Percentiles rank a stretch among this genome's conserved stretches.
Evolutionary conservation across 2,888 invertebrate species (phyloP).

Genomic region (Nephrotoma appendiculata): DNA sequence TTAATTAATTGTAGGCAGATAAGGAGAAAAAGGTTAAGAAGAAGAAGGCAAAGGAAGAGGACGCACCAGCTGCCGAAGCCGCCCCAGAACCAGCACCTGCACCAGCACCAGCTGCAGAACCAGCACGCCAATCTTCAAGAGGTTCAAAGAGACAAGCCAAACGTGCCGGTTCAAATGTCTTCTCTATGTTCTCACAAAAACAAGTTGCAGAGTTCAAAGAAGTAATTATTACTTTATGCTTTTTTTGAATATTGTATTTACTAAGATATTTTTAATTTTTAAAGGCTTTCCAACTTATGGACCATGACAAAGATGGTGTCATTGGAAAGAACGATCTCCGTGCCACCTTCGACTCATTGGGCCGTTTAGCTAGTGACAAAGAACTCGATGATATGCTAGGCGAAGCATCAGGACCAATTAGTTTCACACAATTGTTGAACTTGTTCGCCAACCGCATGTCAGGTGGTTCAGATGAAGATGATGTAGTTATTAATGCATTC

Average conservation of each 20-base stretch:
- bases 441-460: slow-evolving; percentile 88
- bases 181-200: slow-evolving; percentile 93
- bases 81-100: slow-evolving; percentile 53
- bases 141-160: slow-evolving; percentile 52
- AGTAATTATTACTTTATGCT: slow-evolving; percentile 35
- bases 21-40: slow-evolving; percentile 86
- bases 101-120: slow-evolving; percentile 47
- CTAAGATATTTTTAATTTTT: slow-evolving; percentile 4
- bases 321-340: slow-evolving; percentile 81
- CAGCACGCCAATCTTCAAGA: slow-evolving; percentile 56
- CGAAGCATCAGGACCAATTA: slow-evolving; percentile 83
- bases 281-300: slow-evolving; percentile 89
- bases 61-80: slow-evolving; percentile 43
- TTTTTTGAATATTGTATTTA: background rate
- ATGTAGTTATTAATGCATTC: slow-evolving; percentile 83
- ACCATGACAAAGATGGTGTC: slow-evolving; percentile 88
- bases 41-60: slow-evolving; percentile 69
- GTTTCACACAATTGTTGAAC: slow-evolving; percentile 87
- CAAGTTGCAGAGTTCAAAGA: slow-evolving; percentile 95
- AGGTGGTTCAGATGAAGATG: slow-evolving; percentile 78
- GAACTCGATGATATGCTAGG: slow-evolving; percentile 80
- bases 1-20: slow-evolving; percentile 52
- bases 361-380: slow-evolving; percentile 77
- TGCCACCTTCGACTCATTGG: slow-evolving; percentile 83
- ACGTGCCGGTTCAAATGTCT: slow-evolving; percentile 87